These are phyloP conservation scores for Epinotia nisella DNA, from an alignment of 2,888 invertebrate species.

Conservation along the genomic window DNA sequence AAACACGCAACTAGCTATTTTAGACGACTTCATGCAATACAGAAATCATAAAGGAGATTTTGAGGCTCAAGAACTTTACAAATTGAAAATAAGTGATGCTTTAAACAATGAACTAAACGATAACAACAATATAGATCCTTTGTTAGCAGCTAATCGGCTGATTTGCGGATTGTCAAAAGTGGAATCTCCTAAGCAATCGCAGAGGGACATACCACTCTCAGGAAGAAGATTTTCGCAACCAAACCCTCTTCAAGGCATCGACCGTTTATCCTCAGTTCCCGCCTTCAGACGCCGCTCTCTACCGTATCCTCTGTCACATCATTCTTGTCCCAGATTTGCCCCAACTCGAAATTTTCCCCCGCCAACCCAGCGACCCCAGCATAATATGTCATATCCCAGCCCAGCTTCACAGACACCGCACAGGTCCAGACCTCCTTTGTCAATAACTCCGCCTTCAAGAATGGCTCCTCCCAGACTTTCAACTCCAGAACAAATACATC, in stretches of 20 bases:
- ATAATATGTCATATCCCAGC: neutral
- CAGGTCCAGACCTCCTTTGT: neutral
- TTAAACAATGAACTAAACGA: constrained; percentile 46
- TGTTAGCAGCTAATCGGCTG: constrained; percentile 61
- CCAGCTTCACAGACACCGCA: neutral
- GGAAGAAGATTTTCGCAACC: constrained; percentile 51
- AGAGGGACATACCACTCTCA: constrained; percentile 48
- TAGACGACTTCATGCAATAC: constrained; percentile 63
- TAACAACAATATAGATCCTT: constrained; percentile 47
- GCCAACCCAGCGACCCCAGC: too few species aligned
- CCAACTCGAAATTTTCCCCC: neutral
- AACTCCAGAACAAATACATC: neutral
- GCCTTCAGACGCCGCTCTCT: neutral
- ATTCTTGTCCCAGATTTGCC: neutral
- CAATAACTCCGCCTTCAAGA: neutral
- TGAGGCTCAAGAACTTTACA: constrained; percentile 56
- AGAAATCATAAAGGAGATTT: constrained; percentile 57
- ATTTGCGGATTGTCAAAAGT: constrained; percentile 60
- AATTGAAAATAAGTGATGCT: constrained; percentile 56
- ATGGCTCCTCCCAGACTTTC: neutral
- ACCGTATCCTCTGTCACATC: constrained; percentile 4
- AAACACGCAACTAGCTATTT: constrained; percentile 59
- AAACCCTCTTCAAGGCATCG: neutral
- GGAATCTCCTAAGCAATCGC: constrained; percentile 46
- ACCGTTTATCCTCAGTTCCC: neutral